Conservation (phyloP, 1,140 invertebrate species). For the Bombus pyrosoma region DNA sequence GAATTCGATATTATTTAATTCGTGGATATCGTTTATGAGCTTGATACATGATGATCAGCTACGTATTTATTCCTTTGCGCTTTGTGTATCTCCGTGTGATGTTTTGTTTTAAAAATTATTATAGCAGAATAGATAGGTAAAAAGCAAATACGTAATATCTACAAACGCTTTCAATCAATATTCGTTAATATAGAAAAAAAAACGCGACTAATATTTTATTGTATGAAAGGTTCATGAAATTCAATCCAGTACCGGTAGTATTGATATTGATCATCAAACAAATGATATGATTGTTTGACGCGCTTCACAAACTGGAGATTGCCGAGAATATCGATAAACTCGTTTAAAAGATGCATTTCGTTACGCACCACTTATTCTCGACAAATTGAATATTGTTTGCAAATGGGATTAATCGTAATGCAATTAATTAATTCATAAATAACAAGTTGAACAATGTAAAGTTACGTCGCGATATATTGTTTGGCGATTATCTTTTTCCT, state of each 20-base stretch:
- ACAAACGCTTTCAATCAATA: too few relatives aligned
- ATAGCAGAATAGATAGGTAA: too few relatives aligned
- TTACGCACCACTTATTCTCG: neutral
- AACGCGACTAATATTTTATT: too few relatives aligned
- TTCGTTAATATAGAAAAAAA: too few relatives aligned
- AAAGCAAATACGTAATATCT: too few relatives aligned
- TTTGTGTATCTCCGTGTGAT: neutral
- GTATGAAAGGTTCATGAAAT: neutral
- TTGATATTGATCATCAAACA: neutral
- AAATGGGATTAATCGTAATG: neutral
- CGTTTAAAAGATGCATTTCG: neutral
- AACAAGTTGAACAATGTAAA: neutral
- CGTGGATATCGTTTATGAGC: neutral
- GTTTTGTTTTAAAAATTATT: neutral
- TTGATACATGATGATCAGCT: neutral
- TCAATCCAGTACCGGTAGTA: neutral
- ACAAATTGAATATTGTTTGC: neutral
- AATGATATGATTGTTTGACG: neutral
- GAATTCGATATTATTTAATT: conserved; percentile 24
- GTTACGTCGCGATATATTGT: neutral
- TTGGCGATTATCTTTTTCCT: neutral
- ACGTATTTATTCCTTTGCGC: neutral
- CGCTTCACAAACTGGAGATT: neutral
- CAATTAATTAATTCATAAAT: neutral
- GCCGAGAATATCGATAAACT: neutral